Percentiles rank a stretch among this genome's conserved stretches.
Conservation (phyloP, 2,888 invertebrate genomes). For the Rotaria macrura region DNA sequence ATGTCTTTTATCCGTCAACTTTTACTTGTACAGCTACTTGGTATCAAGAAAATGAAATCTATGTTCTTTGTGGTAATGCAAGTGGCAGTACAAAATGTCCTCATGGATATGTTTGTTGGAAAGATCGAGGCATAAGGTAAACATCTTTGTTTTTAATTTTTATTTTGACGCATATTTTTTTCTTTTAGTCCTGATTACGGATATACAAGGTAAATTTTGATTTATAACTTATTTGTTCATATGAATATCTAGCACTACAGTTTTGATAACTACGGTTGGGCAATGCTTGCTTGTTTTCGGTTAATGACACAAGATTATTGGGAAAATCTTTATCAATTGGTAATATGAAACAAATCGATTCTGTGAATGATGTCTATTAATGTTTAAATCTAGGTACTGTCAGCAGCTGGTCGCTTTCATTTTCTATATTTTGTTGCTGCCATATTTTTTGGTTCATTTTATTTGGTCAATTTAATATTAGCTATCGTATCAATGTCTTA, state of each 20-base stretch:
- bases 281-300: conserved; percentile 86
- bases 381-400: conserved; percentile 60
- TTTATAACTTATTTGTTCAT: too few species aligned
- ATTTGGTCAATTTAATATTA: conserved; percentile 34
- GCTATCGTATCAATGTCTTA: conserved; percentile 63
- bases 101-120: conserved; percentile 74
- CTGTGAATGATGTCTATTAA: neutral
- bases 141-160: conserved; percentile 47
- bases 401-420: conserved; percentile 91
- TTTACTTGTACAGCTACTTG: conserved; percentile 20
- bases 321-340: conserved; percentile 95
- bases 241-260: neutral
- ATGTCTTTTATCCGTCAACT: too few species aligned
- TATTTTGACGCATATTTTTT: neutral
- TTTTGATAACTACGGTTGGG: conserved; percentile 61
- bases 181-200: conserved; percentile 52
- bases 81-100: conserved; percentile 56
- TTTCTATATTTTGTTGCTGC: conserved; percentile 95
- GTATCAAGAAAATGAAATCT: conserved; percentile 20
- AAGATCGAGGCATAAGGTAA: conserved; percentile 72
- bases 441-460: conserved; percentile 71
- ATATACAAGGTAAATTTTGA: neutral
- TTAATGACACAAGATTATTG: conserved; percentile 98
- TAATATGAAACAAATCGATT: conserved; percentile 45
- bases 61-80: conserved; percentile 20